Percentiles rank a stretch among this genome's conserved stretches.
phyloP scores from a whole-genome alignment of 2,888 invertebrate genomes.

The Trichopria drosophilae region DNA sequence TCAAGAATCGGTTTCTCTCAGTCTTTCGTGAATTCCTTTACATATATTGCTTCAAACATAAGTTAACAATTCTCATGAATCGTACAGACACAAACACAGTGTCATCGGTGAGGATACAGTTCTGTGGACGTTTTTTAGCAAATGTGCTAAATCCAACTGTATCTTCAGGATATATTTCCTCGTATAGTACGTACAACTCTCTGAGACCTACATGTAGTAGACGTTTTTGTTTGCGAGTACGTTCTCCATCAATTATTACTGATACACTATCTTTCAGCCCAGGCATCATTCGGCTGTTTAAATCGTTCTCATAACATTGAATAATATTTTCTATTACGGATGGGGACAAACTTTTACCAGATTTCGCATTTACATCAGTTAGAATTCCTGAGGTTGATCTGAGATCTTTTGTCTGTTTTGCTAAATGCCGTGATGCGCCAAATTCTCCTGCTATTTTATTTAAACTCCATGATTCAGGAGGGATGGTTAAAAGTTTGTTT shows the following conservation, averaged over 20 bases:
- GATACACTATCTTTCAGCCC: slow-evolving; percentile 2
- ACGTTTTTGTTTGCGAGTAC: slow-evolving; percentile 6
- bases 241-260: slow-evolving; percentile 4
- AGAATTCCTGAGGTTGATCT: too few relatives aligned
- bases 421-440: too few relatives aligned
- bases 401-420: too few relatives aligned
- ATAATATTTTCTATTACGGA: too few relatives aligned
- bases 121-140: slow-evolving; percentile 8
- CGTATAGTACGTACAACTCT: too few relatives aligned
- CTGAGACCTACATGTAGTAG: slow-evolving; percentile 3
- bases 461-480: slow-evolving; percentile 7
- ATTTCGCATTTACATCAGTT: background rate
- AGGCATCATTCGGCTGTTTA: too few relatives aligned
- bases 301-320: too few relatives aligned
- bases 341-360: background rate
- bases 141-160: too few relatives aligned
- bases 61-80: slow-evolving; percentile 10
- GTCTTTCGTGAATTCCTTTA: slow-evolving; percentile 3
- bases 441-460: slow-evolving; percentile 9
- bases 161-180: slow-evolving; percentile 2
- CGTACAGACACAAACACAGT: slow-evolving; percentile 12
- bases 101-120: slow-evolving; percentile 14
- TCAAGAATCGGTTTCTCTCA: too few relatives aligned
- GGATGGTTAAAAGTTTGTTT: slow-evolving; percentile 5
- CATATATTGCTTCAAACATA: slow-evolving; percentile 10